phyloP scores from a whole-genome alignment of 2,888 invertebrate genomes.

The Meliscaeva auricollis region DNA sequence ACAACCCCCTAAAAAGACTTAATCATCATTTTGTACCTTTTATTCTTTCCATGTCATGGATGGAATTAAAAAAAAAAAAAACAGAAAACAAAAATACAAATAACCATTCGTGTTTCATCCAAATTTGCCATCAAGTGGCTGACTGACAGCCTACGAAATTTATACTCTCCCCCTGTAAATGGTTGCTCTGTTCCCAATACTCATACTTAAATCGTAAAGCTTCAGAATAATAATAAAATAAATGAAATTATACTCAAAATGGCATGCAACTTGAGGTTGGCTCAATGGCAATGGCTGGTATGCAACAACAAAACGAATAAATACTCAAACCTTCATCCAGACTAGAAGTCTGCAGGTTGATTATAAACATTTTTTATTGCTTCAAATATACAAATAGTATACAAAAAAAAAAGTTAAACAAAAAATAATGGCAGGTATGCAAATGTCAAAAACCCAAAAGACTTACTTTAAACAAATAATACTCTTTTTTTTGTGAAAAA shows the following conservation, averaged over 20 bases:
- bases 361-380: conserved; percentile 57
- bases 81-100: too few relatives aligned
- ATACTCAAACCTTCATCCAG: neutral
- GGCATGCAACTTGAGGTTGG: conserved; percentile 57
- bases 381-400: too few relatives aligned
- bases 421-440: neutral
- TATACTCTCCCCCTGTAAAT: neutral
- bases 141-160: conserved; percentile 58
- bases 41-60: neutral
- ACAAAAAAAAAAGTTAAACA: conserved; percentile 5
- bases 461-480: conserved; percentile 2
- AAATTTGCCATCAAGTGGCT: conserved; percentile 69
- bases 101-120: conserved; percentile 68
- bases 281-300: too few relatives aligned
- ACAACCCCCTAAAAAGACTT: too few relatives aligned
- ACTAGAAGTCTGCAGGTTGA: conserved; percentile 46
- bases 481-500: conserved; percentile 21
- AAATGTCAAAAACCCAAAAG: neutral
- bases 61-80: conserved; percentile 46
- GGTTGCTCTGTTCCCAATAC: neutral
- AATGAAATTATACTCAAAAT: conserved; percentile 57
- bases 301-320: neutral
- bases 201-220: neutral
- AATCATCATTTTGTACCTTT: conserved; percentile 37
- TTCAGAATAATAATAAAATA: conserved; percentile 32